Evolutionary conservation across 2,113 vertebrate species (phyloP).

Genomic region (Thamnophis sirtalis): DNA sequence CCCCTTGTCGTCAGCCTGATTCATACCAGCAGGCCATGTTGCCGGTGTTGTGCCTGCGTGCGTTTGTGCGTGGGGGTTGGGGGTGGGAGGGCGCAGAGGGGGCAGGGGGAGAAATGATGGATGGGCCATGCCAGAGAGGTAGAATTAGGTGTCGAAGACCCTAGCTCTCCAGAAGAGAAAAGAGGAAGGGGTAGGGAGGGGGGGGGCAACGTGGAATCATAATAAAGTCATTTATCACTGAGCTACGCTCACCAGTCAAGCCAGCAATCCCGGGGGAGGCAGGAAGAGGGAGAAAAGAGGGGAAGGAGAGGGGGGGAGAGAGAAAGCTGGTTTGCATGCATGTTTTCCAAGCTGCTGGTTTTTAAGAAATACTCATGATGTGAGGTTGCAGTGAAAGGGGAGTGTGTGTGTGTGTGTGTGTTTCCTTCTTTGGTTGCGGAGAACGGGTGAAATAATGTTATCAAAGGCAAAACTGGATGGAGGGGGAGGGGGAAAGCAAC

Average conservation of each 20-base stretch:
- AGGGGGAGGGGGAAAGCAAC: not conserved
- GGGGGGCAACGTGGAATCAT: conserved; percentile 8
- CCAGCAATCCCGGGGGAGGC: not conserved
- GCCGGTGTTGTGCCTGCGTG: not conserved
- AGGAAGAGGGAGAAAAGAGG: not conserved
- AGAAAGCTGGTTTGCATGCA: not conserved
- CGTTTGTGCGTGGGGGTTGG: accelerated
- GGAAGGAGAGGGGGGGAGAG: accelerated
- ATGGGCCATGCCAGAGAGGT: conserved; percentile 21
- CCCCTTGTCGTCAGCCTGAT: not conserved
- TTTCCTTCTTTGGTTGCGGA: not conserved
- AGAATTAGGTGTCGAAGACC: conserved; percentile 12
- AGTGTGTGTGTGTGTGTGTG: no score
- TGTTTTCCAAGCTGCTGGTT: conserved; percentile 18
- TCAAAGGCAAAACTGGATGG: not conserved
- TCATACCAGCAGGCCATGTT: not conserved
- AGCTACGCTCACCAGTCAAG: not conserved
- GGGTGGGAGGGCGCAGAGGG: not conserved
- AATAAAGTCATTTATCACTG: conserved; percentile 28
- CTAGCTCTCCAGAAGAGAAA: conserved; percentile 1
- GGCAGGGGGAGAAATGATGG: not conserved
- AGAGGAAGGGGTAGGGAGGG: not conserved
- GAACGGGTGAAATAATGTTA: not conserved
- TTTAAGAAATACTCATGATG: conserved; percentile 1
- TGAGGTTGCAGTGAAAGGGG: no score